Evolutionary conservation across 2,888 invertebrate genomes (phyloP), one percentile per base, ranked within the genome.

Genomic region (Caenorhabditis japonica): DNA sequence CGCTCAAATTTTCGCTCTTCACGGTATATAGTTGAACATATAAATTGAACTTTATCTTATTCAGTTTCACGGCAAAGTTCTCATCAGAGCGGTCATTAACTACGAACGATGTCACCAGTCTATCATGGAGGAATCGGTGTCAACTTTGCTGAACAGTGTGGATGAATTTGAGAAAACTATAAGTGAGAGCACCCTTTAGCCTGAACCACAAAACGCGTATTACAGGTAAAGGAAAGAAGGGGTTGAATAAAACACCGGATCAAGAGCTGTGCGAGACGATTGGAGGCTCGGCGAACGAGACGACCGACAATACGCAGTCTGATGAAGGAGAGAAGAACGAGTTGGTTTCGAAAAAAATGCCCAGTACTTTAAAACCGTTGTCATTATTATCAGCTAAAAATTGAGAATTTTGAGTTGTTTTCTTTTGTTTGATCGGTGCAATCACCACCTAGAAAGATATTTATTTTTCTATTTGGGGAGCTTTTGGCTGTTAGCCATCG

Each of bases 121-220:
- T 17, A 53, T 64, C 8, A 64, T 75, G 53, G 75, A 75, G n/a
- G 75, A 75, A 47, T 75, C 75, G 4, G 58, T 70, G 15, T 69
- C 75, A 15, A 69, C 75, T 17, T 43, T 75, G 12, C 17, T 62
- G 49, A 75, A 75, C 27, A 33, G 62, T 56, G 75, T 58, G 8
- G 75, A 75, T 13, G 69, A 75, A 34, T 75, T 75, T 44, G 75
- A 69, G 27, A 69, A 75, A 39, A 33, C 53, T 1, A 27, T 75
- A 25, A 75, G 75, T 74, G 5, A 34, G 68, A 19, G 8, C 19
- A 4, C 23, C 15, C 15, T n/a, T n/a, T n/a, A n/a, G n/a, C n/a
- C n/a, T n/a, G n/a, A n/a, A n/a, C n/a, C n/a, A n/a, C n/a, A n/a
- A n/a, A n/a, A n/a, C n/a, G n/a, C n/a, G n/a, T n/a, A n/a, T n/a